Conservation (phyloP, 2,888 invertebrate species). For the Gasteruption jaculator region DNA sequence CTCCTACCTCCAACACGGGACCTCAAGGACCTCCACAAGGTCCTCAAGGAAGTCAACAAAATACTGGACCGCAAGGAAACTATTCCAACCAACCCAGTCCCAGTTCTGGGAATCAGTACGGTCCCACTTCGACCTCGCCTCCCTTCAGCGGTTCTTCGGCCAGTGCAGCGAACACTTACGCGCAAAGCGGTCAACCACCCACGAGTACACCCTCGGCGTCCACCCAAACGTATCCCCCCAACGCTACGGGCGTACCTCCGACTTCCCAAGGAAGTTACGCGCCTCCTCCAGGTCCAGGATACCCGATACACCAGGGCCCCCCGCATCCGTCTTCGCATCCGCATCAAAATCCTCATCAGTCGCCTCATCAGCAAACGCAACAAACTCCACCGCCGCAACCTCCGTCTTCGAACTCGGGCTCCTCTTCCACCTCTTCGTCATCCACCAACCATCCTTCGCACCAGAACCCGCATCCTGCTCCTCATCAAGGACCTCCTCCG, state of each 20-base stretch:
- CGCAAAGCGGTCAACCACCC: conserved; percentile 45
- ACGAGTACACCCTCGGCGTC: conserved; percentile 52
- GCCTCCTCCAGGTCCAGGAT: conserved; percentile 59
- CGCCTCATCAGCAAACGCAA: conserved; percentile 41
- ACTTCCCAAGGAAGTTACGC: conserved; percentile 45
- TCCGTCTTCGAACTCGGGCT: conserved; percentile 43
- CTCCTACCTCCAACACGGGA: conserved; percentile 48
- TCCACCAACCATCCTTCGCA: conserved; percentile 33
- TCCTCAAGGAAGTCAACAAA: conserved; percentile 57
- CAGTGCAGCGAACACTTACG: conserved; percentile 44
- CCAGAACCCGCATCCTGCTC: conserved; percentile 36
- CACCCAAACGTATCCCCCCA: conserved; percentile 61
- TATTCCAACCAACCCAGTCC: conserved; percentile 59
- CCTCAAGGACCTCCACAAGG: conserved; percentile 40
- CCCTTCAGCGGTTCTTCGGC: conserved; percentile 44
- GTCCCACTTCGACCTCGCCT: conserved; percentile 48
- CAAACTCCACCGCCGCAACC: conserved; percentile 53
- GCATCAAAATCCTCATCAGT: conserved; percentile 45
- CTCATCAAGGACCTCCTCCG: conserved; percentile 36
- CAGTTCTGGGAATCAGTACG: conserved; percentile 50
- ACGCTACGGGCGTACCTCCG: conserved; percentile 48
- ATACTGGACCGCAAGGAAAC: conserved; percentile 49
- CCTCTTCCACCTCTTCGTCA: conserved; percentile 48
- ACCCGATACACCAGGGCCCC: conserved; percentile 55
- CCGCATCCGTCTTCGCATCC: conserved; percentile 53